Base-by-base conservation (phyloP, 2,797 vertebrate species). In the Furcifer pardalis region DNA sequence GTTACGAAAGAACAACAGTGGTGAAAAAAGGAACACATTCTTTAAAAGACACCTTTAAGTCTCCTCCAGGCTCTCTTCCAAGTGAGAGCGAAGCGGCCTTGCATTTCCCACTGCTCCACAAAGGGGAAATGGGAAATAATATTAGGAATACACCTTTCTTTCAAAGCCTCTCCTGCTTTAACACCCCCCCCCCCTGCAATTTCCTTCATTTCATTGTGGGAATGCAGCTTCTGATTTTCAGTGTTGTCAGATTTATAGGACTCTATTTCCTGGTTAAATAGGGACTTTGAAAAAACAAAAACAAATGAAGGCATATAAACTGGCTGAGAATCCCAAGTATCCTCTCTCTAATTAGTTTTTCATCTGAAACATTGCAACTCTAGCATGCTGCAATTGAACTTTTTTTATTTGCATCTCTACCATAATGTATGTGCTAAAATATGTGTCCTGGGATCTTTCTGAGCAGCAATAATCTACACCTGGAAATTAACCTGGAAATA, bases 91-190 rank as follows among this genome's bases (percentile, higher is more conserved):
- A 77, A 69, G 32, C 42, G 49, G 52, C 52, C 6, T 7, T 69
- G 12, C 68, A 81, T 76, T 76, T 76, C 84, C 62, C 79, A 81
- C 79, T 30, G 10, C 42, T n/a, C 56, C 13, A n/a, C 32, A 7
- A 59, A 81, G 21, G 74, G 52, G 32, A 81, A 86, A 73, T 25
- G n/a, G n/a, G 65, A 86, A 77, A 86, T 81, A 66, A 71, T 46
- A 71, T 77, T 81, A 32, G 84, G 80, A 90, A 88, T 90, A 82
- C 85, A 91, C 89, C 90, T 92, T 85, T 90, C 89, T 77, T 46
- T 89, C 90, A 52, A 1, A 0, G 87, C 83, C 85, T 84, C 75
- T 0, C 80, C 84, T 74, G 87, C 87, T 88, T 74, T 90, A 79
- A 85, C 86, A 83, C 84, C 68, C 27, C 77, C 10, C 69, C 42